Conservation (phyloP, 2,113 vertebrate species). For the Plecotus auritus region DNA sequence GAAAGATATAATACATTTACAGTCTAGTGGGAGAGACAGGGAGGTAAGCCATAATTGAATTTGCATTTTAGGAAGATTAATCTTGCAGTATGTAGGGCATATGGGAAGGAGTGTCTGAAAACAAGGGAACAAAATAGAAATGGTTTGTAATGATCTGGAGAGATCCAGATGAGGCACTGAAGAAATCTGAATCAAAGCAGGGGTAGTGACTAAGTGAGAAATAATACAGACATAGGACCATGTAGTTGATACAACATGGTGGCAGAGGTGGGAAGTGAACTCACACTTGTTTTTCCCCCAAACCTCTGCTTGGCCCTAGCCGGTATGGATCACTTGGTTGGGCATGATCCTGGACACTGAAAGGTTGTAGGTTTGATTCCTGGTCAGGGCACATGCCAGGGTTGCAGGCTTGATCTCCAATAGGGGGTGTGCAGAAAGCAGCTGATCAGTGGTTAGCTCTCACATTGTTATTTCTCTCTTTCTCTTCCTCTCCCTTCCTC, state of each 20-base stretch:
- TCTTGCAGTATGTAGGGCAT: not conserved
- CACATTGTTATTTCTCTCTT: not conserved
- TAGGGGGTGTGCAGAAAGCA: not conserved
- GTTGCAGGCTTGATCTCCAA: not conserved
- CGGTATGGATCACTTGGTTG: not conserved
- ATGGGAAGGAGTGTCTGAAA: not conserved
- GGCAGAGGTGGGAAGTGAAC: not conserved
- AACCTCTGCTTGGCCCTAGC: not conserved
- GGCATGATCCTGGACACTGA: not conserved
- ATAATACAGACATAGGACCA: accelerated
- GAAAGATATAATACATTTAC: not conserved
- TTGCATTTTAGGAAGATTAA: constrained; percentile 46
- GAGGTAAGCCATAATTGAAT: not conserved
- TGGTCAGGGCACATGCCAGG: not conserved
- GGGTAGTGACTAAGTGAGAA: not conserved
- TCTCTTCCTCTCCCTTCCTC: not conserved
- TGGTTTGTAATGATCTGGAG: not conserved
- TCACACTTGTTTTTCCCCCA: not conserved
- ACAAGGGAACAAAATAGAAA: not conserved
- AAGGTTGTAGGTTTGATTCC: not conserved
- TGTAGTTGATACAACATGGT: accelerated
- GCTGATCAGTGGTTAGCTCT: not conserved
- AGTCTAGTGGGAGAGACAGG: not conserved
- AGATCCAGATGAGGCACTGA: not conserved
- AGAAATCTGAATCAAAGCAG: not conserved